These are phyloP conservation scores for Horisme vitalbata DNA, from an alignment of 2,888 invertebrate genomes.

Conservation along the genomic window DNA sequence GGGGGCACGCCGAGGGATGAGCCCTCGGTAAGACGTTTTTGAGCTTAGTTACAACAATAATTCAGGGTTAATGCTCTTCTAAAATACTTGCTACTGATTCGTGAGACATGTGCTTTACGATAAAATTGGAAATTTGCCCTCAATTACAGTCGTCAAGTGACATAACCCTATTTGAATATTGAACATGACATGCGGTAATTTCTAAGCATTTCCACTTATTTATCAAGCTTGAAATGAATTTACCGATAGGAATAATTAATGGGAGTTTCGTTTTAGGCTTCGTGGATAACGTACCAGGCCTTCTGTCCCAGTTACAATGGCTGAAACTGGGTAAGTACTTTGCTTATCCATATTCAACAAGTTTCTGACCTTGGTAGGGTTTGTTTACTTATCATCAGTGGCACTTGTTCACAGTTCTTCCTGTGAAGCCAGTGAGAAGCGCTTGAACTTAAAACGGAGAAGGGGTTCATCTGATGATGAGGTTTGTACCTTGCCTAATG, in stretches of 20 bases:
- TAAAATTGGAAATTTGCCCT: constrained; percentile 57
- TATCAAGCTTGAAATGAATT: constrained; percentile 41
- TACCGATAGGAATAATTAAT: constrained; percentile 40
- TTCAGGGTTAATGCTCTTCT: constrained; percentile 33
- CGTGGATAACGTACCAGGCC: constrained; percentile 51
- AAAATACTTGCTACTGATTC: constrained; percentile 40
- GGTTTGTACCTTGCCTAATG: constrained; percentile 50
- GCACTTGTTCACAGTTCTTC: constrained; percentile 61
- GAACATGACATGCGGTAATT: constrained; percentile 81
- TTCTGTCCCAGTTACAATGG: constrained; percentile 63
- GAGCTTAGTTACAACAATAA: constrained; percentile 38
- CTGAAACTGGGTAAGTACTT: constrained; percentile 73
- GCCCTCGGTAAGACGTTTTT: constrained; percentile 46
- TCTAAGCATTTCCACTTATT: constrained; percentile 53
- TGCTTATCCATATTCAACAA: constrained; percentile 42
- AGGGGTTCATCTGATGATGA: constrained; percentile 74
- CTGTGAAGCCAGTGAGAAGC: constrained; percentile 65
- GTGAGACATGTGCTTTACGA: constrained; percentile 38
- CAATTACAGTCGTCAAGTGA: constrained; percentile 75
- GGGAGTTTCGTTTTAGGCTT: constrained; percentile 57
- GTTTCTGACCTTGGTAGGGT: constrained; percentile 60
- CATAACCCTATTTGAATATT: constrained; percentile 80
- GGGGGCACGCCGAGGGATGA: constrained; percentile 75
- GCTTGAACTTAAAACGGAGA: constrained; percentile 69
- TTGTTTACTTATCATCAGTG: constrained; percentile 58